Evolutionary conservation across 1,140 invertebrate species (phyloP).

Genomic region (Thrips palmi): DNA sequence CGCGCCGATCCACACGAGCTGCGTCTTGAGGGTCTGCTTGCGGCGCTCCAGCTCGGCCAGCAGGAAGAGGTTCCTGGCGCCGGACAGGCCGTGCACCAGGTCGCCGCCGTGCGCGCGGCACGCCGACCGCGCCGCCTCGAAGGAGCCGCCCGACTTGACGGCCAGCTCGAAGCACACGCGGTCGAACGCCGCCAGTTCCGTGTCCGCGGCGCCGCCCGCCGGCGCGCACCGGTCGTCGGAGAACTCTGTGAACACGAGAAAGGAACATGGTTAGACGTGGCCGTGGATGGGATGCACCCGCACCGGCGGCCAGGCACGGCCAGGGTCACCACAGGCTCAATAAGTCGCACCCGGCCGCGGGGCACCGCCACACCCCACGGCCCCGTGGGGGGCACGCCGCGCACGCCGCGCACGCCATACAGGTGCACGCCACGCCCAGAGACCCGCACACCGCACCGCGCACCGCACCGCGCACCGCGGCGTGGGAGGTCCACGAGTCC

Average conservation of each 20-base stretch:
- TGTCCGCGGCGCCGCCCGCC: slow-evolving; percentile 43
- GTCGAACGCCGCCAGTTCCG: slow-evolving; percentile 58
- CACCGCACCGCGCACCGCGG: too few species aligned
- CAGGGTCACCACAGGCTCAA: too few species aligned
- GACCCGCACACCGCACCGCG: too few species aligned
- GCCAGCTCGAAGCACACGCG: slow-evolving; percentile 80
- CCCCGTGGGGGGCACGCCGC: too few species aligned
- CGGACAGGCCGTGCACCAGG: slow-evolving; percentile 48
- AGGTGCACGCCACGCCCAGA: too few species aligned
- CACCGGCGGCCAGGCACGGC: too few species aligned
- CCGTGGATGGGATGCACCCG: too few species aligned
- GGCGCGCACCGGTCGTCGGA: slow-evolving; percentile 59
- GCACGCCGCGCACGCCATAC: too few species aligned
- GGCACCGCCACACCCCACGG: too few species aligned
- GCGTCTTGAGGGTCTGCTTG: slow-evolving; percentile 58
- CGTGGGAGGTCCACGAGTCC: too few species aligned
- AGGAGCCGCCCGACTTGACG: slow-evolving; percentile 57
- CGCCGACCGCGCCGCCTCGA: slow-evolving; percentile 52
- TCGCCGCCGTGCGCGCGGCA: slow-evolving; percentile 62
- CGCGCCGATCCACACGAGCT: slow-evolving; percentile 79
- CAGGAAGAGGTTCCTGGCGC: slow-evolving; percentile 36
- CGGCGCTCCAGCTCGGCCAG: slow-evolving; percentile 60
- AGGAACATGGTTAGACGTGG: too few species aligned
- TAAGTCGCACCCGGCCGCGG: too few species aligned
- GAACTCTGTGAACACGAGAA: slow-evolving; percentile 42